Evolutionary conservation across 1,140 invertebrate genomes (phyloP).

Genomic region (Apis florea): DNA sequence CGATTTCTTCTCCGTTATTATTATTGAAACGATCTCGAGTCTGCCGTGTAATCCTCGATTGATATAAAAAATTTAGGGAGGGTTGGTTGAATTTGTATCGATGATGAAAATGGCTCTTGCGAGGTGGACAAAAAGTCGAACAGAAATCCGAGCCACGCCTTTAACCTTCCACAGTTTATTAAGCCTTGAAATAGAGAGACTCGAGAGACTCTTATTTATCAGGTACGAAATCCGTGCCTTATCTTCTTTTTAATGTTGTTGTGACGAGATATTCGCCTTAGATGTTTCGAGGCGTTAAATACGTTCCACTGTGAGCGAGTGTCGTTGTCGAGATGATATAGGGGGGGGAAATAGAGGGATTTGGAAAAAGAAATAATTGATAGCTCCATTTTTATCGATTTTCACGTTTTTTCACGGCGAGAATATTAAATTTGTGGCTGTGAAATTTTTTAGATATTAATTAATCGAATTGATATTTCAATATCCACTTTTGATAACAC

Average conservation of each 20-base stretch:
- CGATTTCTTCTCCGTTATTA: not conserved
- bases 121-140: not conserved
- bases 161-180: not conserved
- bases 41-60: not conserved
- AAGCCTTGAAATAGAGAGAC: conserved; percentile 11
- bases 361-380: too few relatives aligned
- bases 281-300: conserved; percentile 33
- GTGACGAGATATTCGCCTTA: conserved; percentile 21
- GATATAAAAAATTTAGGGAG: conserved; percentile 17
- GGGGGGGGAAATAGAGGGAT: not conserved
- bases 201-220: conserved; percentile 14
- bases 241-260: conserved; percentile 37
- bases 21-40: not conserved
- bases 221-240: conserved; percentile 53
- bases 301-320: not conserved
- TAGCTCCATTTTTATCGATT: too few relatives aligned
- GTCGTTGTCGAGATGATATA: not conserved
- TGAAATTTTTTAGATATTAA: too few relatives aligned
- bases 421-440: too few relatives aligned
- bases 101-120: conserved; percentile 12
- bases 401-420: too few relatives aligned
- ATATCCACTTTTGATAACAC: too few relatives aligned
- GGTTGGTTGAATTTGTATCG: not conserved
- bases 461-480: too few relatives aligned
- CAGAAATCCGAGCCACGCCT: not conserved